These are phyloP conservation scores for Todiramphus saurophagus DNA, from an alignment of 2,113 vertebrate genomes.

Conservation along the genomic window DNA sequence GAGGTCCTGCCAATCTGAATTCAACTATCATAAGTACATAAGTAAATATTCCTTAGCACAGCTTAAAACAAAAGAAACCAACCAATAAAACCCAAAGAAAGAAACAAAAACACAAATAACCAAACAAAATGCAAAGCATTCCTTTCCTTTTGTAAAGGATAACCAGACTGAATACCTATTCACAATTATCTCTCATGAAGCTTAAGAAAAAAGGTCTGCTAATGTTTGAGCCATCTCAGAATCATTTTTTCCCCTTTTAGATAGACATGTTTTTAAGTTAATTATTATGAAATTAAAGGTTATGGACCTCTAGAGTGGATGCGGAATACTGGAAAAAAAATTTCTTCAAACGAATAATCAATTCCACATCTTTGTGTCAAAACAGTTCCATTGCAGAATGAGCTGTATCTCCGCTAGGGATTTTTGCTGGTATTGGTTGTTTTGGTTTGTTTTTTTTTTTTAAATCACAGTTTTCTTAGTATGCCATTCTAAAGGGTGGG, in stretches of 20 bases:
- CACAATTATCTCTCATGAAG: background rate
- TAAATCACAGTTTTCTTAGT: background rate
- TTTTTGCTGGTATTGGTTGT: background rate
- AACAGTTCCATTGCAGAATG: background rate
- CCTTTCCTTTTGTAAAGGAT: background rate
- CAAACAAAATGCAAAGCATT: background rate
- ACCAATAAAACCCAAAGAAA: background rate
- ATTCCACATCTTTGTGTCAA: background rate
- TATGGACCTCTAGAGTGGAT: background rate
- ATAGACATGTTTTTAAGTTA: background rate
- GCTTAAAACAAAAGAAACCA: too few relatives aligned
- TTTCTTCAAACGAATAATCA: background rate
- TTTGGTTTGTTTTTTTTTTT: background rate
- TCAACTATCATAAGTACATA: fast-evolving
- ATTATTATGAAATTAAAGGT: background rate
- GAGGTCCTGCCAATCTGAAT: background rate
- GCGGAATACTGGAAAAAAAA: background rate
- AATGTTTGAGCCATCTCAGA: background rate
- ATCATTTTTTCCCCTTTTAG: background rate
- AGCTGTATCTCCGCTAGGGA: background rate
- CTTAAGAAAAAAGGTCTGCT: background rate
- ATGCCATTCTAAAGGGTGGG: background rate
- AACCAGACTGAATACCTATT: background rate
- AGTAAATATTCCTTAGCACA: background rate
- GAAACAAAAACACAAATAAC: background rate